Conservation (phyloP, 2,888 invertebrate genomes). For the Magallana nippona region DNA sequence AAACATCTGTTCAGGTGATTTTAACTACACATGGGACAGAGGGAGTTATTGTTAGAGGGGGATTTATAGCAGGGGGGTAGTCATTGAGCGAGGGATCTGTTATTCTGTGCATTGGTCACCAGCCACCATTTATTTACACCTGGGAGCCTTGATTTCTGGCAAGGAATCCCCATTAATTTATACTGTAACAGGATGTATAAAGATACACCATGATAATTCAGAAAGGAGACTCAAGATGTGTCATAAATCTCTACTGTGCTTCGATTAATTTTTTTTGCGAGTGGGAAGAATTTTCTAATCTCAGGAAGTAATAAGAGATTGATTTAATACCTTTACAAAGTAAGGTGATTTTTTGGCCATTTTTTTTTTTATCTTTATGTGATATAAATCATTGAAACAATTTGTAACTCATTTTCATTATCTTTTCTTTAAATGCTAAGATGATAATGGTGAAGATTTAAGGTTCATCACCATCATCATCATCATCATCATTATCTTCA, state of each 20-base stretch:
- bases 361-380: no score
- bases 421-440: no score
- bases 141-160: not conserved
- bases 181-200: not conserved
- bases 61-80: conserved; percentile 5
- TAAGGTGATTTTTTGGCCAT: not conserved
- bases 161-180: conserved; percentile 15
- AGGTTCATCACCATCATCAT: no score
- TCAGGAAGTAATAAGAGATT: not conserved
- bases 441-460: no score
- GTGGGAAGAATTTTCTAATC: not conserved
- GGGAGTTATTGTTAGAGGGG: not conserved
- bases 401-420: no score
- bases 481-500: no score
- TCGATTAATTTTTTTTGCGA: no score
- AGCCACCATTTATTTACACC: not conserved
- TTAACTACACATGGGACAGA: not conserved
- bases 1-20: conserved; percentile 21
- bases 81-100: not conserved
- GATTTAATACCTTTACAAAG: not conserved
- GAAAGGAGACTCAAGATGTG: not conserved
- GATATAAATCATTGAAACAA: no score
- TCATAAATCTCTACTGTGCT: no score
- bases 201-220: not conserved
- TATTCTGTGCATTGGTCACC: not conserved